These are phyloP conservation scores for Zoanthus sociatus DNA, from an alignment of 92 coral and sea anemone species.

Conservation along the genomic window DNA sequence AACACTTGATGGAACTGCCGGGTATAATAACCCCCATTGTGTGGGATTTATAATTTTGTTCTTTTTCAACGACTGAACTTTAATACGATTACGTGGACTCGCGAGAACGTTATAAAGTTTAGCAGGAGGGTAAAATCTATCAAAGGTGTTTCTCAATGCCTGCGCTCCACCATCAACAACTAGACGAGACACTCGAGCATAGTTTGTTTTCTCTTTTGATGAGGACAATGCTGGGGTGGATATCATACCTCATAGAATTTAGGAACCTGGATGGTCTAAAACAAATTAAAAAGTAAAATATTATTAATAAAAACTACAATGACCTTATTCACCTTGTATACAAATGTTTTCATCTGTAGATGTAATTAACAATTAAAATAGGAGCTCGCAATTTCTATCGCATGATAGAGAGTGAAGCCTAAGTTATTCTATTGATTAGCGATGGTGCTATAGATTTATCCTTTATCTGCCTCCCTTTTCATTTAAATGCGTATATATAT, in stretches of 20 bases:
- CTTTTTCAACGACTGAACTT: constrained; percentile 14
- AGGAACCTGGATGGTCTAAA: too few relatives aligned
- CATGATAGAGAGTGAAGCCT: too few relatives aligned
- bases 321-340: too few relatives aligned
- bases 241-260: not conserved
- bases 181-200: constrained; percentile 48
- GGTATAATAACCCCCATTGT: constrained; percentile 66
- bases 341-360: too few relatives aligned
- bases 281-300: too few relatives aligned
- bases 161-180: constrained; percentile 50
- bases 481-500: too few relatives aligned
- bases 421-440: too few relatives aligned
- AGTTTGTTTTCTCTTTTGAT: constrained; percentile 34
- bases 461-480: too few relatives aligned
- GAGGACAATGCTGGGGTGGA: constrained; percentile 3
- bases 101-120: constrained; percentile 35
- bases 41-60: constrained; percentile 39
- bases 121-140: constrained; percentile 26
- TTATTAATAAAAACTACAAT: too few relatives aligned
- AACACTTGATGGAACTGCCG: constrained; percentile 36
- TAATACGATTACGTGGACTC: not conserved
- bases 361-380: too few relatives aligned
- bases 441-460: too few relatives aligned
- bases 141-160: constrained; percentile 43
- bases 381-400: too few relatives aligned